Base-by-base conservation (phyloP, 2,113 vertebrate species). In the Phylloscopus whistleri region DNA sequence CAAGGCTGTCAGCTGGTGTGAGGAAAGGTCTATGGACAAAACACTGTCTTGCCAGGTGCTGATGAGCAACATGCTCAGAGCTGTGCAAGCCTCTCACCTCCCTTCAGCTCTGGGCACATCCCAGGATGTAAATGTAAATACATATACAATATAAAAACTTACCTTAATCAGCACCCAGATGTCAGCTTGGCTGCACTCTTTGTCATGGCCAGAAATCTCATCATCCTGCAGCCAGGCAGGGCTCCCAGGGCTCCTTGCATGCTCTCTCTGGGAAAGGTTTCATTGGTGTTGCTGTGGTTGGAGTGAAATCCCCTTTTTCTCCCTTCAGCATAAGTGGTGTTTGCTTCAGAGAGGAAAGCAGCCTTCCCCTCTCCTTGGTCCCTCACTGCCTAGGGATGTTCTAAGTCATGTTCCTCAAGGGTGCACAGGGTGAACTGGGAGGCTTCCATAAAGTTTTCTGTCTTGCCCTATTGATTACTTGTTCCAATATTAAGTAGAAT, bases 361-460 rank as follows among this genome's bases (percentile, higher is more conserved):
- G 11, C 30, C 7, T 73, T 56, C 33, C 11, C 18, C 18, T 77
- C 28, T 87, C 16, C 59, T 76, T 0, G 0, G 35, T 39, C 35
- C 56, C 20, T 35, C 24, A 8, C 33, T 84, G 66, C 59, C n/a
- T 41, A 9, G 23, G 41, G 55, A 22, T 55, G 66, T 68, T 88
- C 39, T 33, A 46, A 14, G 41, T 56, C 30, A 35, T 0, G 0
- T 30, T 48, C 52, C 43, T 70, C 66, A 66, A 2, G 19, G 46
- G 28, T 41, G 24, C 41, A 11, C 49, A 69, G 41, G 16, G 10
- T 66, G 16, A 64, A 39, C 74, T 80, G 46, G 26, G 77, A 10
- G 37, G 41, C 82, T 81, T 70, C 63, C 10, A 13, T 53, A 21
- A 63, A 26, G 5, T 55, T 76, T 89, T 87, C 9, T 66, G 17